Evolutionary conservation across 2,113 vertebrate genomes (phyloP).

Genomic region (Epinephelus fuscoguttatus): DNA sequence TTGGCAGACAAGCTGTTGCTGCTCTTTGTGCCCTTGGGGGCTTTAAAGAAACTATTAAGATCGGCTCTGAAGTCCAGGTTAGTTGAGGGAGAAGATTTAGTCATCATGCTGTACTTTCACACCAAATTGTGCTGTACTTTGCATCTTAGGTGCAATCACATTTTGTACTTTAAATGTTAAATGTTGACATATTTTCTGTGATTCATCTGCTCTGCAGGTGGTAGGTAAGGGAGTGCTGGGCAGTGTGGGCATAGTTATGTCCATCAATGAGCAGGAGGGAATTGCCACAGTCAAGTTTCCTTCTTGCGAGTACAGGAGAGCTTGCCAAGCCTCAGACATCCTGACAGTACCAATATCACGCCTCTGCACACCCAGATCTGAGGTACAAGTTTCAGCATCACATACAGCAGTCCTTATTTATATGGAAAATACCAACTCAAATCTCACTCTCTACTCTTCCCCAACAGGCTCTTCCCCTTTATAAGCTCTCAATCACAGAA

Average conservation of each 20-base stretch:
- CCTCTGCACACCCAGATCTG: conserved; percentile 95
- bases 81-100: conserved; percentile 1
- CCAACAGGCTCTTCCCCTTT: conserved; percentile 94
- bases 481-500: conserved; percentile 99
- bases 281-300: conserved; percentile 97
- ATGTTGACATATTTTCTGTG: background rate
- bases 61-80: conserved; percentile 99
- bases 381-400: conserved; percentile 85
- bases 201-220: conserved; percentile 83
- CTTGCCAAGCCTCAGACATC: conserved; percentile 94
- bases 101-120: background rate
- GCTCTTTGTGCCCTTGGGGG: conserved; percentile 97
- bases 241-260: conserved; percentile 94
- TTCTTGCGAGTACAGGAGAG: conserved; percentile 92
- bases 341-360: conserved; percentile 96
- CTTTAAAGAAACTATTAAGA: conserved; percentile 99
- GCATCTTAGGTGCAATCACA: background rate
- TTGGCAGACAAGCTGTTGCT: conserved; percentile 95
- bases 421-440: background rate
- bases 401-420: background rate
- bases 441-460: background rate
- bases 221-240: conserved; percentile 95
- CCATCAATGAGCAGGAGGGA: conserved; percentile 98
- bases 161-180: conserved; percentile 5
- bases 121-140: background rate